Base-by-base conservation (phyloP, 1,140 invertebrate species). In the Probaryconus sp. region DNA sequence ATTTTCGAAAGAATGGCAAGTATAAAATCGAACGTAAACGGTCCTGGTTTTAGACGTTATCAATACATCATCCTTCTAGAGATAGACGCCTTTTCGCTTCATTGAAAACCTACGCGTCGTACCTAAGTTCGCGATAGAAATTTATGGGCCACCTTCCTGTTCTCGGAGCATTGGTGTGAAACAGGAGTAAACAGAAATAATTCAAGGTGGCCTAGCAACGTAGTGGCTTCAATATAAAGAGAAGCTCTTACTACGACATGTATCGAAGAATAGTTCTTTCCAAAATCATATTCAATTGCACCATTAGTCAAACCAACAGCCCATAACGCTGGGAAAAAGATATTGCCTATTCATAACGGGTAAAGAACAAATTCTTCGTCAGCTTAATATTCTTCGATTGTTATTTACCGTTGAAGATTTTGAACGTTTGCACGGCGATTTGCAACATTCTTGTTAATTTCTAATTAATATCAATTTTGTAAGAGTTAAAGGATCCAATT, bases 281-380 rank as follows among this genome's bases (percentile, higher is more conserved):
- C 33, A 55, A 75, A 79, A 75, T 77, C 68, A 76, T 76, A 75
- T 67, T 75, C 71, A 68, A 68, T 77, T 53, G 67, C 51, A 13
- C 47, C 45, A 50, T 79, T 70, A 77, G 16, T 77, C 64, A 77
- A 58, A 17, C 26, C 60, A 77, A 75, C 76, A 70, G 68, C 38
- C 71, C 70, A 77, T 77, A 77, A 79, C 75, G 68, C 40, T 58
- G 45, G 51, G 20, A 20, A 26, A n/a, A 10, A 40, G 40, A 53
- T 28, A 21, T 14, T 55, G 5, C 26, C 28, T 28, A 55, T 30
- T 18, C 45, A 4, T 7, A 20, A n/a, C n/a, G n/a, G n/a, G n/a
- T n/a, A n/a, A n/a, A n/a, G n/a, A n/a, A n/a, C n/a, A n/a, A n/a
- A n/a, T n/a, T n/a, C n/a, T n/a, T n/a, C n/a, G n/a, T n/a, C n/a